Conservation (phyloP, 2,888 invertebrate genomes). For the Amiota minor region DNA sequence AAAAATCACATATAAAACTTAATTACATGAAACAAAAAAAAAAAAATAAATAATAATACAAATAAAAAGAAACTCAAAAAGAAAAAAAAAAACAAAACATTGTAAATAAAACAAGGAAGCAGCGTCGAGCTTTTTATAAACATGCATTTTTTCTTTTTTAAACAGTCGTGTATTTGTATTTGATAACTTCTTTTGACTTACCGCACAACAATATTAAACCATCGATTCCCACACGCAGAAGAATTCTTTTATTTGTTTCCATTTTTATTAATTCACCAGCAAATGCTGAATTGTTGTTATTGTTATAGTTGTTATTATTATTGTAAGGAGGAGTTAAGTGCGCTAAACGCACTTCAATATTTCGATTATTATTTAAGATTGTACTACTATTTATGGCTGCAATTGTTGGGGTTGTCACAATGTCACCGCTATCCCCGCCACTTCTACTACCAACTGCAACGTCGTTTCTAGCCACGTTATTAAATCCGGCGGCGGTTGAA, state of each 20-base stretch:
- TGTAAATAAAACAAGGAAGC: not conserved
- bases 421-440: not conserved
- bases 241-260: constrained; percentile 73
- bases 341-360: constrained; percentile 53
- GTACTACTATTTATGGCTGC: not conserved
- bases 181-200: constrained; percentile 76
- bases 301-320: constrained; percentile 45
- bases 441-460: constrained; percentile 5
- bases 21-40: too few relatives aligned
- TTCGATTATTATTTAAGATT: constrained; percentile 41
- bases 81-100: constrained; percentile 4
- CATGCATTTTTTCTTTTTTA: too few relatives aligned
- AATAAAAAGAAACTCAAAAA: constrained; percentile 9
- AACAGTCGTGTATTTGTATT: too few relatives aligned
- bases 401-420: not conserved
- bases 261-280: constrained; percentile 46
- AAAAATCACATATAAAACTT: too few relatives aligned
- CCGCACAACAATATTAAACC: constrained; percentile 80
- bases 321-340: constrained; percentile 38
- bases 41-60: too few relatives aligned
- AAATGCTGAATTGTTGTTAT: constrained; percentile 18
- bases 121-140: too few relatives aligned
- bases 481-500: constrained; percentile 45
- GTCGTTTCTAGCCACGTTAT: constrained; percentile 35
- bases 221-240: constrained; percentile 81